Evolutionary conservation across 2,888 invertebrate species (phyloP).

Genomic region (Myathropa florea): DNA sequence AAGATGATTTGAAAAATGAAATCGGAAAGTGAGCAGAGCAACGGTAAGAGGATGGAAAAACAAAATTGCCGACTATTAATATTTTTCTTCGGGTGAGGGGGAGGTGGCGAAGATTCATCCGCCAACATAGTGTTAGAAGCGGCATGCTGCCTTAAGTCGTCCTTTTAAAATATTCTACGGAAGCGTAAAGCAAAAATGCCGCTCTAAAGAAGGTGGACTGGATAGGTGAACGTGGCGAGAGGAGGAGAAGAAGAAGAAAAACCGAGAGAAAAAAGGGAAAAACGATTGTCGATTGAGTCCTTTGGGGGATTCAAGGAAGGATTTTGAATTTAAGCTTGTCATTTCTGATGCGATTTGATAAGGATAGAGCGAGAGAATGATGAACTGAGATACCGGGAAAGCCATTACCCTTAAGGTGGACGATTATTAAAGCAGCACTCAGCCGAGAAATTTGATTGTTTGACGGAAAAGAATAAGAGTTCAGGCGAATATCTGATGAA

Average conservation of each 20-base stretch:
- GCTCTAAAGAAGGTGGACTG: neutral
- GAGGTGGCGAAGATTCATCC: neutral
- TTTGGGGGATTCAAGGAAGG: neutral
- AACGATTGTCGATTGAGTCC: constrained; percentile 11
- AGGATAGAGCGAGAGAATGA: constrained; percentile 9
- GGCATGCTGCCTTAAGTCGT: neutral
- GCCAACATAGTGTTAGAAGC: too few relatives aligned
- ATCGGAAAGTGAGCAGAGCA: neutral
- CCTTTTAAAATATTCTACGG: constrained; percentile 17
- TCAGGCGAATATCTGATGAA: too few relatives aligned
- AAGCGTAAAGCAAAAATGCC: neutral
- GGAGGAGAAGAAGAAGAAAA: neutral
- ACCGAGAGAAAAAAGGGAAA: neutral
- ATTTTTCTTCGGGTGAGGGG: neutral
- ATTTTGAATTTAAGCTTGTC: constrained; percentile 19
- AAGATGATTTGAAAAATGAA: neutral
- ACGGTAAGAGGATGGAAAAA: neutral
- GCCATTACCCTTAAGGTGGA: neutral
- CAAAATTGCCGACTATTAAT: constrained; percentile 53
- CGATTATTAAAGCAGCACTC: neutral
- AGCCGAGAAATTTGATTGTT: too few relatives aligned
- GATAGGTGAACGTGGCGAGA: too few relatives aligned
- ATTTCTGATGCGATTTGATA: constrained; percentile 48
- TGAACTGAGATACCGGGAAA: too few relatives aligned
- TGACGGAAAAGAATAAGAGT: too few relatives aligned